These are phyloP conservation scores for Gila robusta DNA, from an alignment of 2,797 vertebrate genomes.

Conservation along the genomic window DNA sequence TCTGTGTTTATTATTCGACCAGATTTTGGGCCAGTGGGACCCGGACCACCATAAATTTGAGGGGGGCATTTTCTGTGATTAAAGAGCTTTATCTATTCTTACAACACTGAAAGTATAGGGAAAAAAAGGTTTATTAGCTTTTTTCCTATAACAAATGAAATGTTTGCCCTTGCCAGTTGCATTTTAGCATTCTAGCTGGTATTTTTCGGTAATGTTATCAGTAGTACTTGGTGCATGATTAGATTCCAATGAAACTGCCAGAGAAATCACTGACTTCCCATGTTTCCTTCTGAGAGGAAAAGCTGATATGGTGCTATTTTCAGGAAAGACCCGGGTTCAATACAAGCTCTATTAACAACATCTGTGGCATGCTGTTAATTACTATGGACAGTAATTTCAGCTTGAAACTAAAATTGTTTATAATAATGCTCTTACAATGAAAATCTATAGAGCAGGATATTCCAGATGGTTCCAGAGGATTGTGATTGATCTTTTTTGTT, in stretches of 20 bases:
- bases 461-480: too few relatives aligned
- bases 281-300: neutral
- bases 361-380: neutral
- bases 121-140: neutral
- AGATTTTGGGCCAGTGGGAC: neutral
- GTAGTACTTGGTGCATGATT: neutral
- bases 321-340: neutral
- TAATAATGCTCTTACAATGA: neutral
- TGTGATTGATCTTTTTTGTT: neutral
- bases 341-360: neutral
- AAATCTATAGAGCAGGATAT: neutral
- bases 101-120: neutral
- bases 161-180: neutral
- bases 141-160: neutral
- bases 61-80: neutral
- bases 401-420: neutral
- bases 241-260: conserved; percentile 25
- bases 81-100: neutral
- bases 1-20: neutral
- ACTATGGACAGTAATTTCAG: neutral
- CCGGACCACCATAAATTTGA: neutral
- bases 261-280: neutral
- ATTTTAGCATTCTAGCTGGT: neutral
- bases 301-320: neutral
- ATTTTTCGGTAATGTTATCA: neutral